phyloP scores from a whole-genome alignment of 2,113 vertebrate genomes.

The Neoarius graeffei region DNA sequence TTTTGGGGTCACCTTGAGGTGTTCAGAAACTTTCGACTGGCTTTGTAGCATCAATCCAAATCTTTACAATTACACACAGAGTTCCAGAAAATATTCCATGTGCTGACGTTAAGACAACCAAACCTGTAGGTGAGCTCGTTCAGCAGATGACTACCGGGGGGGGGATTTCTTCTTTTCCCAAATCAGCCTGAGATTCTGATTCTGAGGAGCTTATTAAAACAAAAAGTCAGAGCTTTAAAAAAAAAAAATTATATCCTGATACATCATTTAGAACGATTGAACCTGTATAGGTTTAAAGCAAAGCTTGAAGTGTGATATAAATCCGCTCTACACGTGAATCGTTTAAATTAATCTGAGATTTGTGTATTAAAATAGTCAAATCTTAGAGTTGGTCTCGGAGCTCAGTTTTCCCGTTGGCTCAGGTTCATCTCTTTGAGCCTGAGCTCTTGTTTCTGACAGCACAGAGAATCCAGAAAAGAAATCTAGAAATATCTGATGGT shows the following conservation, averaged over 20 bases:
- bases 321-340: background rate
- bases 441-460: background rate
- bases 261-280: background rate
- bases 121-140: too few species aligned
- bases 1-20: background rate
- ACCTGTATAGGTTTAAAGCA: background rate
- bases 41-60: background rate
- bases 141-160: too few species aligned
- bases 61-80: background rate
- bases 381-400: background rate
- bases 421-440: background rate
- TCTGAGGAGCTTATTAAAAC: too few species aligned
- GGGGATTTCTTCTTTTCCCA: too few species aligned
- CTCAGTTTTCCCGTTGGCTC: too few species aligned
- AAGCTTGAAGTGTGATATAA: background rate
- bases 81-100: background rate
- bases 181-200: too few species aligned
- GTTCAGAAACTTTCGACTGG: background rate
- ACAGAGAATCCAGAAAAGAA: background rate
- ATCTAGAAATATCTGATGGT: background rate
- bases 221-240: background rate
- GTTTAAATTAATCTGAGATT: background rate
- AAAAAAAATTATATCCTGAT: background rate
- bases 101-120: too few species aligned
- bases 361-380: background rate